Evolutionary conservation across 2,888 invertebrate genomes (phyloP).

Genomic region (Cephus sareptanus): DNA sequence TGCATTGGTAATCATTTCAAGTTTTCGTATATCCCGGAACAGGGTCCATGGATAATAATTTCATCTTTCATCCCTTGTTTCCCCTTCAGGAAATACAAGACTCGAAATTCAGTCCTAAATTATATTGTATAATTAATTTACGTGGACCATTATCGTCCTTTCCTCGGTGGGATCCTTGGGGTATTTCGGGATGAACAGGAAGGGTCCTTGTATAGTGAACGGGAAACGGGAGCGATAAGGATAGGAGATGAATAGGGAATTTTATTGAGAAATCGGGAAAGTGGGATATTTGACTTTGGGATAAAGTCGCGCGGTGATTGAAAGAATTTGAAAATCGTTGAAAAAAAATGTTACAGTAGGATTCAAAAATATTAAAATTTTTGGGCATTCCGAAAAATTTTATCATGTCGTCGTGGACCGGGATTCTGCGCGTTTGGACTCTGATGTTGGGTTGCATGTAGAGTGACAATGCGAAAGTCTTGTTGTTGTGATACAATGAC

Average conservation of each 20-base stretch:
- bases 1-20: slow-evolving; percentile 33
- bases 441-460: background rate
- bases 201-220: background rate
- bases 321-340: background rate
- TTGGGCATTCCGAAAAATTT: background rate
- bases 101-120: background rate
- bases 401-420: background rate
- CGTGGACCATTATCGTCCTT: background rate
- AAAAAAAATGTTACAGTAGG: no score
- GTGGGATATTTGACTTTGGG: background rate
- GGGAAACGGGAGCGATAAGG: background rate
- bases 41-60: slow-evolving; percentile 4
- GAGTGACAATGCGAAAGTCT: background rate
- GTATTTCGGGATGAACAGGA: no score
- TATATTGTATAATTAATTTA: background rate
- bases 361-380: no score
- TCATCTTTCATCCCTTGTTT: background rate
- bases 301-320: background rate
- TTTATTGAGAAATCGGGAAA: background rate
- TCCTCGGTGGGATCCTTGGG: background rate
- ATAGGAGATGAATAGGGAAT: background rate
- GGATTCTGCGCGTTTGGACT: background rate
- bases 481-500: background rate
- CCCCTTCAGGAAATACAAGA: background rate
- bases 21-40: slow-evolving; percentile 35